Evolutionary conservation across 2,888 invertebrate genomes (phyloP).

Genomic region (Leucophora obtusa): DNA sequence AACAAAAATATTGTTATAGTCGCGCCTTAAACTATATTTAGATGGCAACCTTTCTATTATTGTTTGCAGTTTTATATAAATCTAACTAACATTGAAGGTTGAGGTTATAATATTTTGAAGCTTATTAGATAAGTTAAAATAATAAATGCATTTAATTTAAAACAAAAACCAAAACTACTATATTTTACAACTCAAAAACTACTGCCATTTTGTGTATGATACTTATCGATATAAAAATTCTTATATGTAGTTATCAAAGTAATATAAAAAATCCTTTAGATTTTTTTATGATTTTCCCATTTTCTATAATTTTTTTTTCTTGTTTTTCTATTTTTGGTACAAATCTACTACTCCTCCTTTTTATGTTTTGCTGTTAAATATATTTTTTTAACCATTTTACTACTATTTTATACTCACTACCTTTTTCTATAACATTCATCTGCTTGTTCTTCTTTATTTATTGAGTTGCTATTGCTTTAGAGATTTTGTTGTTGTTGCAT

Average conservation of each 20-base stretch:
- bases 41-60: slow-evolving; percentile 33
- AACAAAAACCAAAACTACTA: not conserved
- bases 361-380: not conserved
- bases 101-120: slow-evolving; percentile 15
- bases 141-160: not conserved
- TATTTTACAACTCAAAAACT: not conserved
- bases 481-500: slow-evolving; percentile 51
- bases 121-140: not conserved
- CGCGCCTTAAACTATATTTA: slow-evolving; percentile 36
- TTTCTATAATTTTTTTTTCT: not conserved
- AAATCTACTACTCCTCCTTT: slow-evolving; percentile 5
- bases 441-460: slow-evolving; percentile 53
- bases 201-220: not conserved
- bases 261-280: too few species aligned
- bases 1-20: slow-evolving; percentile 15
- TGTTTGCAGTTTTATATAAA: not conserved
- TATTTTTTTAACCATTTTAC: not conserved
- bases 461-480: slow-evolving; percentile 59
- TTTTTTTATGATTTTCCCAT: not conserved
- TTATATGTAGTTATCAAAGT: too few species aligned
- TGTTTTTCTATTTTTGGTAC: not conserved
- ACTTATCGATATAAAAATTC: too few species aligned
- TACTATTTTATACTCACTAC: not conserved
- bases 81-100: slow-evolving; percentile 27
- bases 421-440: not conserved